Conservation (phyloP, 2,113 vertebrate genomes). For the Ptyas mucosa region DNA sequence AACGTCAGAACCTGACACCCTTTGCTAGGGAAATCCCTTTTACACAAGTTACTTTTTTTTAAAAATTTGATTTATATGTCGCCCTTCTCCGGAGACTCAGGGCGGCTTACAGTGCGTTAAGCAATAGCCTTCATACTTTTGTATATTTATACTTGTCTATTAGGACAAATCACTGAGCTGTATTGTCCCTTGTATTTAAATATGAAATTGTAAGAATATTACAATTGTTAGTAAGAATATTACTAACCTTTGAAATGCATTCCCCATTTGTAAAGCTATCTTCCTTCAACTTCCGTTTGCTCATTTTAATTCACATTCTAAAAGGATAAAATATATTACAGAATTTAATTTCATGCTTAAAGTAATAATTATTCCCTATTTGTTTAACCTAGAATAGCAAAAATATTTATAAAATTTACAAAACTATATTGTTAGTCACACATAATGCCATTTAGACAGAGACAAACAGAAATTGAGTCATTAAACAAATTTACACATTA, state of each 20-base stretch:
- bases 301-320: constrained; percentile 64
- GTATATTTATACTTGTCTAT: too few species aligned
- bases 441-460: neutral
- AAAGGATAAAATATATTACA: neutral
- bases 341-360: neutral
- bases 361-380: accelerated
- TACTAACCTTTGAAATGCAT: constrained; percentile 81
- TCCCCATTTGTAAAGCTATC: constrained; percentile 62
- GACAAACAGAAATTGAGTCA: neutral
- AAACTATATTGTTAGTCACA: neutral
- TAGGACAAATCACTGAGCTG: neutral
- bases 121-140: too few species aligned
- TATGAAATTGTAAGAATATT: neutral
- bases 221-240: neutral
- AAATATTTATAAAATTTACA: neutral
- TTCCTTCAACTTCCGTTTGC: constrained; percentile 76
- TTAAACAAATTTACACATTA: neutral
- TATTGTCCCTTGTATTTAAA: neutral
- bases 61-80: too few species aligned
- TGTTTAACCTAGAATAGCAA: neutral
- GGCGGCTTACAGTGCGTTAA: too few species aligned
- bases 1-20: too few species aligned
- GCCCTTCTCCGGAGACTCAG: too few species aligned
- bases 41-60: neutral
- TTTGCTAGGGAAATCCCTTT: neutral